Base-by-base conservation (phyloP, 2,113 vertebrate species). In the Felis chaus region DNA sequence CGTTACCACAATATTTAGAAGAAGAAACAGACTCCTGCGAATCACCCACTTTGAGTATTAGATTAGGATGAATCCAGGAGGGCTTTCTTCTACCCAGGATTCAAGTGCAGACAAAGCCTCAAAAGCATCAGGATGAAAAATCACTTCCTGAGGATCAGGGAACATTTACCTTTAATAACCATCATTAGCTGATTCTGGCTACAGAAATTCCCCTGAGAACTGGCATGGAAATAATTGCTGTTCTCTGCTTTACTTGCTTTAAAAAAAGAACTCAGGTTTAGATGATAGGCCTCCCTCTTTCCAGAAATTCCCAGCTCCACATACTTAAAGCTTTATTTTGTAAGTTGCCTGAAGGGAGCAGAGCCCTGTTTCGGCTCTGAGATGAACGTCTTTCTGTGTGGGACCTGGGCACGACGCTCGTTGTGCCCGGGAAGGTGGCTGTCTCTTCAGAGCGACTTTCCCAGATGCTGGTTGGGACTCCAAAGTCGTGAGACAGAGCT, bases 31-130 rank as follows among this genome's bases (percentile, higher is more conserved):
- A 80, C 29, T 69, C 21, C 45, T 31, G 5, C 36, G 78, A 89
- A 39, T 81, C 65, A 45, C 53, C 74, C 25, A 11, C 71, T 97
- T 27, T 87, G 55, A 81, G 36, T 41, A 41, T 94, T 91, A 74
- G 78, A 79, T 95, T 50, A 96, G 78, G 29, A 33, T 63, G 69
- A 94, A 96, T 94, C 48, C 29, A 71, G 29, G 5, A 68, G 4
- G 36, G 36, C 50, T 96, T 98, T 90, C 91, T 94, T 96, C 82
- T 23, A 86, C 55, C 50, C 41, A 45, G 94, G 63, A 84, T 91
- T 86, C n/a, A 93, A 93, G 50, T 41, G 29, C 83, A 94, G 76
- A 73, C 63, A 89, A 82, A 92, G 15, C 50, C 63, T 48, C 31
- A 0, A 10, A 79, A 89, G 73, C 66, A 27, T 31, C 21, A 74